phyloP scores from a whole-genome alignment of 2,888 invertebrate genomes.

The Cepaea hortensis region DNA sequence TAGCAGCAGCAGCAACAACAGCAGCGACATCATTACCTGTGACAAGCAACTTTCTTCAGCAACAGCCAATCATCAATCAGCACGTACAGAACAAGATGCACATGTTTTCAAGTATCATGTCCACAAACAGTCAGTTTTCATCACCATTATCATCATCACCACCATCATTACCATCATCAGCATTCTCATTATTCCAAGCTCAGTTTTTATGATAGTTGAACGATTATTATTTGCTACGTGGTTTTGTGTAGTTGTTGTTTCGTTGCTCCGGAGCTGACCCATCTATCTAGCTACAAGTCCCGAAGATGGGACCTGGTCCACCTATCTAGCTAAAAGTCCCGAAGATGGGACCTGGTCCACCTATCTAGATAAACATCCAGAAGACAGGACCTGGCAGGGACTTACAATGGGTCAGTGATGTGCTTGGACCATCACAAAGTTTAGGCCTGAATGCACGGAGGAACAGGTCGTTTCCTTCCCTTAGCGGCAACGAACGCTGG shows the following conservation, averaged over 20 bases:
- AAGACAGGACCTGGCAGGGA: too few species aligned
- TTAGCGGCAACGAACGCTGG: too few species aligned
- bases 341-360: too few species aligned
- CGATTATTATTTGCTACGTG: neutral
- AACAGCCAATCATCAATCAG: neutral
- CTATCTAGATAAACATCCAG: too few species aligned
- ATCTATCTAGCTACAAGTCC: too few species aligned
- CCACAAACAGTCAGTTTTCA: neutral
- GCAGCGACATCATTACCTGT: neutral
- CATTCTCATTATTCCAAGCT: neutral
- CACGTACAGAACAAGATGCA: neutral
- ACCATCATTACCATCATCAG: neutral
- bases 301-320: too few species aligned
- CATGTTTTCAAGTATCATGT: neutral
- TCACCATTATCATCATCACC: neutral
- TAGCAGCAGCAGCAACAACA: neutral
- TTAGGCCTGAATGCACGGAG: too few species aligned
- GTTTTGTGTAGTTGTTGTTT: neutral
- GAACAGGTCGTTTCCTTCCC: too few species aligned
- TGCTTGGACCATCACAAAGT: too few species aligned
- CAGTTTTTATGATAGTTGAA: neutral
- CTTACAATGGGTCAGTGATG: too few species aligned
- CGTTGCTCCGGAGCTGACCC: too few species aligned
- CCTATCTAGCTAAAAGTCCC: too few species aligned
- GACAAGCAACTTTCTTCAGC: neutral